Base-by-base conservation (phyloP, 2,113 vertebrate species). In the Ageneiosus marmoratus region DNA sequence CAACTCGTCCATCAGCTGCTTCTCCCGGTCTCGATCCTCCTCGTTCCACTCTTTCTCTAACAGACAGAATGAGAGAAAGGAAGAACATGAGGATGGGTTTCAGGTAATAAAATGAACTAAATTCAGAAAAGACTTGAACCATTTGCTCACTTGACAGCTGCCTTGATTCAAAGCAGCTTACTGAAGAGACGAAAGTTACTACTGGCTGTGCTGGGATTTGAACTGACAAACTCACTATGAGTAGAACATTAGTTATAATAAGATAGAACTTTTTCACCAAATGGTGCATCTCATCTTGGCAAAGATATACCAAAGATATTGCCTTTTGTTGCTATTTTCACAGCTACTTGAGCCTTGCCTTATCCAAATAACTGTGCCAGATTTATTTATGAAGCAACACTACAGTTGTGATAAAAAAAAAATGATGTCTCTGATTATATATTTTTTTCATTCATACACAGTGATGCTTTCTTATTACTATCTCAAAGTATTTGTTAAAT, bases 31-130 rank as follows among this genome's bases (percentile, higher is more conserved):
- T 82, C 96, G 95, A 90, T 99, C 98, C 41, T 98, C 97, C 0
- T 96, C 95, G 0, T 94, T 96, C 98, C 98, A 99, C 84, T 99
- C 98, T 92, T 98, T 99, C 86, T 99, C 98, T 99, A 90, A 75
- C 18, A 77, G 44, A 77, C 13, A 13, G n/a, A 27, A 48, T 8
- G n/a, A 41, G 3, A 29, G 18, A 22, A 44, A 11, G 16, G 46
- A 72, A 27, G 32, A 37, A 77, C 13, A 15, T 29, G 1, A 10
- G 15, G 46, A 53, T 44, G 56, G 65, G 32, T 41, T 32, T 32
- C 27, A 32, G 16, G 62, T 41, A 70, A 10, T 1, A 22, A 67
- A 67, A 22, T 9, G 34, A 10, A 22, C 32, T 8, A 24, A 41
- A 69, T 41, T 22, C 34, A 9, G 34, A 69, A 22, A 69, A 32